Conservation (phyloP, 2,113 vertebrate genomes). For the Morone saxatilis region DNA sequence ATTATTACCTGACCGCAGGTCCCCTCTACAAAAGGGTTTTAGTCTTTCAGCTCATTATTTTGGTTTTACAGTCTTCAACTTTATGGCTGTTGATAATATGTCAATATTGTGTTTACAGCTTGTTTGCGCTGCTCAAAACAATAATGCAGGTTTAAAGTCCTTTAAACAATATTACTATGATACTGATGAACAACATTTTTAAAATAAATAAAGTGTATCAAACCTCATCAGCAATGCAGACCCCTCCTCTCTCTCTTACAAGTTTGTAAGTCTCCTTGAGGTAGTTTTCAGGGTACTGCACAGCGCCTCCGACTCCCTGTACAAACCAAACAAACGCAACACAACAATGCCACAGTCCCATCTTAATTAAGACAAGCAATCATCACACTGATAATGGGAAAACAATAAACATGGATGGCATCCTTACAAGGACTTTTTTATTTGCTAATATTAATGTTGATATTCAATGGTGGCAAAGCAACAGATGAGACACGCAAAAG, state of each 20-base stretch:
- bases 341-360: background rate
- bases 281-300: constrained; percentile 94
- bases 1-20: no score
- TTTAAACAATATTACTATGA: no score
- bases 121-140: no score
- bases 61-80: no score
- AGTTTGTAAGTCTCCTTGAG: constrained; percentile 90
- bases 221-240: constrained; percentile 96
- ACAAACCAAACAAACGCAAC: constrained; percentile 28
- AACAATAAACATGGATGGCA: background rate
- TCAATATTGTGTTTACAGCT: no score
- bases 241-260: constrained; percentile 88
- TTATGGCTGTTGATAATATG: no score
- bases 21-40: no score
- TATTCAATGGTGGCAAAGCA: background rate
- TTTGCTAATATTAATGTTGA: background rate
- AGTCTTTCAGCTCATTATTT: no score
- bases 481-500: background rate
- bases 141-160: no score
- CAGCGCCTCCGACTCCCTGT: constrained; percentile 90
- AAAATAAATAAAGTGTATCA: constrained; percentile 36
- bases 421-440: background rate
- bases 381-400: background rate
- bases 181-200: background rate
- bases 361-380: background rate